These are phyloP conservation scores for Prionace glauca DNA, from an alignment of 2,797 vertebrate species.

Conservation along the genomic window DNA sequence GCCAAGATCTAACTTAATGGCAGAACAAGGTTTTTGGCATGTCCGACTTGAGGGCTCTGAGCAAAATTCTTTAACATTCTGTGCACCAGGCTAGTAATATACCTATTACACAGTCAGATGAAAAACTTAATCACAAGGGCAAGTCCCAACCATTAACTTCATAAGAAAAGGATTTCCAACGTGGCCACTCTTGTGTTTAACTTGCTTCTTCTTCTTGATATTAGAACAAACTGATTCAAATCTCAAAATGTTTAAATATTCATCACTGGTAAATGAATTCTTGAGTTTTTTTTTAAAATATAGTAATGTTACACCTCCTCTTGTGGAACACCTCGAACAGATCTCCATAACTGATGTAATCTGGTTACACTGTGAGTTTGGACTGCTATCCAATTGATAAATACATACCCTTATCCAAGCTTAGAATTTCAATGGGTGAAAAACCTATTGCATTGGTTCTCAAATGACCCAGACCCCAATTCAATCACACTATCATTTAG, in stretches of 20 bases:
- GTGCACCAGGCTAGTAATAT: constrained; percentile 79
- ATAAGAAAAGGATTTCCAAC: background rate
- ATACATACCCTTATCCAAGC: background rate
- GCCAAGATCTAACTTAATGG: background rate
- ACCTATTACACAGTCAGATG: constrained; percentile 63
- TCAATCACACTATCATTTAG: too few species aligned
- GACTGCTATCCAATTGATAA: background rate
- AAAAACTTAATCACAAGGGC: constrained; percentile 48
- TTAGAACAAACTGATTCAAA: background rate
- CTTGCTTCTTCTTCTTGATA: background rate
- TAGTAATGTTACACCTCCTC: background rate
- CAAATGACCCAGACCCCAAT: too few species aligned
- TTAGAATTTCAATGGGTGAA: background rate
- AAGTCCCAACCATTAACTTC: background rate
- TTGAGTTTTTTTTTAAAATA: background rate
- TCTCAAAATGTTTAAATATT: background rate
- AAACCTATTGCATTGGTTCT: too few species aligned
- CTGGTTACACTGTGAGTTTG: background rate
- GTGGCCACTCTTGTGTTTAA: background rate
- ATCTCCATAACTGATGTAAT: background rate
- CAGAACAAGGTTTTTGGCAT: constrained; percentile 68
- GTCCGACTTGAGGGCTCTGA: constrained; percentile 72
- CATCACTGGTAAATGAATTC: background rate
- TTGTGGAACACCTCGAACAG: background rate
- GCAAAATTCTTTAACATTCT: constrained; percentile 78